These are phyloP conservation scores for Eueides isabella DNA, from an alignment of 1,140 invertebrate genomes.

Conservation along the genomic window DNA sequence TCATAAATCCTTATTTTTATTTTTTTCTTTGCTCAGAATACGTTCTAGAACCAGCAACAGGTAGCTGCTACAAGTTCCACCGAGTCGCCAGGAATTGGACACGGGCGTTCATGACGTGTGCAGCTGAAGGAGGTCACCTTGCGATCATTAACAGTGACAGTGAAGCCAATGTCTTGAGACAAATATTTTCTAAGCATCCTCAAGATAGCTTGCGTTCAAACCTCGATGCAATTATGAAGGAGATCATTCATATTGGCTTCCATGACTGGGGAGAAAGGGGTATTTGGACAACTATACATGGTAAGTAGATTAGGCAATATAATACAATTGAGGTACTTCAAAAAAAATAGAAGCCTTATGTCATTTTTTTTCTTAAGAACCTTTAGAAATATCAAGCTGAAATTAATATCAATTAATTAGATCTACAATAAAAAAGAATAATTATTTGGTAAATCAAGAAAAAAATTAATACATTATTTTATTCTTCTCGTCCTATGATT, in stretches of 20 bases:
- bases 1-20: too few relatives aligned
- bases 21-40: slow-evolving; percentile 35
- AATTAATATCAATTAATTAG: too few relatives aligned
- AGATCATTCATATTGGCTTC: slow-evolving; percentile 40
- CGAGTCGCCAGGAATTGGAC: slow-evolving; percentile 37
- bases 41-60: slow-evolving; percentile 26
- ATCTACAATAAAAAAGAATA: too few relatives aligned
- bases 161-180: slow-evolving; percentile 36
- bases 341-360: background rate
- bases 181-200: slow-evolving; percentile 30
- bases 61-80: slow-evolving; percentile 47
- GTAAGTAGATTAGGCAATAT: slow-evolving; percentile 19
- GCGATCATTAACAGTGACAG: slow-evolving; percentile 37
- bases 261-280: slow-evolving; percentile 43
- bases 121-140: slow-evolving; percentile 38
- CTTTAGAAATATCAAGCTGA: too few relatives aligned
- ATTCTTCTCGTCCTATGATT: too few relatives aligned
- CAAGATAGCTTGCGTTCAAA: slow-evolving; percentile 11
- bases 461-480: too few relatives aligned
- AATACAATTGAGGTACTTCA: background rate
- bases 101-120: slow-evolving; percentile 39
- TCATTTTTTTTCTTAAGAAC: too few relatives aligned
- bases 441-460: too few relatives aligned
- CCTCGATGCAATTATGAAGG: slow-evolving; percentile 21
- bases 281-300: slow-evolving; percentile 44